Base-by-base conservation (phyloP, 2,797 vertebrate genomes). In the Darevskia mixta region DNA sequence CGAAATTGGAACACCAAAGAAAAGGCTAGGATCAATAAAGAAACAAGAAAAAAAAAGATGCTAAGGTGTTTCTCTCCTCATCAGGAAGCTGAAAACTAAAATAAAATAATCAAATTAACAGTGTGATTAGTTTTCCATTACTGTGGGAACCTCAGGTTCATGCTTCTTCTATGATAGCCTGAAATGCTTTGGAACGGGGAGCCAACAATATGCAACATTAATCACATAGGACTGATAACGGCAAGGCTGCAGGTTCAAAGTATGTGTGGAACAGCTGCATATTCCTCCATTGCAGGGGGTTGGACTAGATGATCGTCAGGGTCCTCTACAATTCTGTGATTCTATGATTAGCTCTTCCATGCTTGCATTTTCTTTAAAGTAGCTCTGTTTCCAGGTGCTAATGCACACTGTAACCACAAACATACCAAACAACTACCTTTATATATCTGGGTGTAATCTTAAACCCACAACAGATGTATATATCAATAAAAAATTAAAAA, bases 21-120 rank as follows among this genome's bases (percentile, higher is more conserved):
- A 93, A 43, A 41, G 92, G 71, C 69, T 8, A 35, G 8, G 61
- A 89, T 38, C 10, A 49, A 1, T 66, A 90, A 79, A 83, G 5
- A 20, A 27, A 75, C 0, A 29, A 41, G 38, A 49, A 49, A 49
- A 76, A 11, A 8, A 35, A 9, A 92, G 55, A 88, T 0, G 29
- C 10, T 17, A 66, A 15, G 8, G 1, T 2, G 2, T 8, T 80
- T 9, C 25, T 84, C 43, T 79, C 29, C 18, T 0, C 1, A 25
- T 75, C 0, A 79, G 20, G 58, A 85, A 7, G 72, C 45, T 80
- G 4, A 0, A 8, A 45, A 7, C 23, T 61, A 2, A 4, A 35
- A 8, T 35, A 6, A 73, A 5, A 73, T 35, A 73, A 73, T 55
- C 4, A 73, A 5, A 35, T 18, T 7, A 18, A 73, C 32, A 20